phyloP scores from a whole-genome alignment of 2,888 invertebrate species.

The Erynnis tages region DNA sequence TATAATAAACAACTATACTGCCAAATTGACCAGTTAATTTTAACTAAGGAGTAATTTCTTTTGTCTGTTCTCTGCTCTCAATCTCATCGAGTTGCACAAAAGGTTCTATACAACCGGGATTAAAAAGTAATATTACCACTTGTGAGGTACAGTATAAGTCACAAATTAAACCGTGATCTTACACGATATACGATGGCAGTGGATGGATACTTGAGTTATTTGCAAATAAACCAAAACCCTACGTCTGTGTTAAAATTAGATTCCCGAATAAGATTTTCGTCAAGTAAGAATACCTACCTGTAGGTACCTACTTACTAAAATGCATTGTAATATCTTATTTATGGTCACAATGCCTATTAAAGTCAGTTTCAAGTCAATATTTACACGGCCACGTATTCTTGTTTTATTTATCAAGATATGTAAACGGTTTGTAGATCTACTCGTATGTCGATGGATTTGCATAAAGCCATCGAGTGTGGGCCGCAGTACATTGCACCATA shows the following conservation, averaged over 20 bases:
- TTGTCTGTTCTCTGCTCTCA: no score
- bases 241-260: neutral
- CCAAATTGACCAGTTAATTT: no score
- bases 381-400: slow-evolving; percentile 6
- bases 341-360: no score
- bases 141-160: no score
- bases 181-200: neutral
- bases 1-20: no score
- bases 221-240: slow-evolving; percentile 18
- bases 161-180: neutral
- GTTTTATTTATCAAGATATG: neutral
- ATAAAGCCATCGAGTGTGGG: slow-evolving; percentile 3
- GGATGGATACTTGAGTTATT: slow-evolving; percentile 8
- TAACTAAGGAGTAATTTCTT: no score
- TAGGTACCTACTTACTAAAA: no score
- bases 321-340: no score
- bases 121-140: no score
- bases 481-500: slow-evolving; percentile 12
- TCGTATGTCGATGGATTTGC: neutral
- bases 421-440: slow-evolving; percentile 2
- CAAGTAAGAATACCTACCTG: neutral
- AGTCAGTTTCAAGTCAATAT: slow-evolving; percentile 22
- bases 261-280: no score
- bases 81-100: no score
- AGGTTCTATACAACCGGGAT: no score